Percentiles rank a stretch among this genome's conserved stretches.
These are phyloP conservation scores for Danio kyathit DNA, from an alignment of 2,797 vertebrate genomes.

Conservation along the genomic window DNA sequence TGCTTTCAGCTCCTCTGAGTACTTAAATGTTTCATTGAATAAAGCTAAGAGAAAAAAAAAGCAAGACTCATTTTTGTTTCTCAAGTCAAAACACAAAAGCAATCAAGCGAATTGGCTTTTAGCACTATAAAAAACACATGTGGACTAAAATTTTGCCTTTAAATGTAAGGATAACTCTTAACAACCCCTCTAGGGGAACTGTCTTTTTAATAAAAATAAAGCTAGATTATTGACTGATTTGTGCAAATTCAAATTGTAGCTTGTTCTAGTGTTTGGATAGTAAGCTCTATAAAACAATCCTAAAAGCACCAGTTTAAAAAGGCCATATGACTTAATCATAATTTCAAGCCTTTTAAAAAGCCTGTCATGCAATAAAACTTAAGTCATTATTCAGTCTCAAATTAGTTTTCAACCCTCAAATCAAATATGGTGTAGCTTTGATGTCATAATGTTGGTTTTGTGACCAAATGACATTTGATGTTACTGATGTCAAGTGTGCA, in stretches of 20 bases:
- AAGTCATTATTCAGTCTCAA: neutral
- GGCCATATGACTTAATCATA: too few relatives aligned
- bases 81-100: neutral
- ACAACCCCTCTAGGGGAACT: neutral
- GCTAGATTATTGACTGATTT: neutral
- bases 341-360: neutral
- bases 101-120: conserved; percentile 6
- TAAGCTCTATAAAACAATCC: neutral
- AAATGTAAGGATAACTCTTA: neutral
- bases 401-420: neutral
- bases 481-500: neutral
- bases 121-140: neutral
- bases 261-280: neutral
- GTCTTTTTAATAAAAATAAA: neutral
- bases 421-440: neutral
- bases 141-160: neutral
- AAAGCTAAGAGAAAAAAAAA: neutral
- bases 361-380: too few relatives aligned
- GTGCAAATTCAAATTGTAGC: neutral
- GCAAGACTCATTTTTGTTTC: neutral
- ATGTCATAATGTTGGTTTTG: neutral
- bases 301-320: neutral
- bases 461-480: neutral
- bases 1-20: neutral
- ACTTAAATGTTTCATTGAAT: conserved; percentile 5